Base-by-base conservation (phyloP, 2,113 vertebrate genomes). In the Reinhardtius hippoglossoides region DNA sequence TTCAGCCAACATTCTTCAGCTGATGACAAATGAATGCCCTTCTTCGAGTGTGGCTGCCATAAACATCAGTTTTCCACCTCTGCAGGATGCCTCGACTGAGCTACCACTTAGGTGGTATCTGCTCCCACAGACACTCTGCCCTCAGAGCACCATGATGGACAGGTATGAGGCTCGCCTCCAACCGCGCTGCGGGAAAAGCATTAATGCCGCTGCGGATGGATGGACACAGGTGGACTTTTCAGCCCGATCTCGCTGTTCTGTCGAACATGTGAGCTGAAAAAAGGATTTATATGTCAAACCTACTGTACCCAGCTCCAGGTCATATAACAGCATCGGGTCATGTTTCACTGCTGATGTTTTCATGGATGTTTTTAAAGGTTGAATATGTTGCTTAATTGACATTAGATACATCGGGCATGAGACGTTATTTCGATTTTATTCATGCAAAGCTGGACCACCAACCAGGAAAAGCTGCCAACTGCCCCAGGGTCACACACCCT, bases 11-110 rank as follows among this genome's bases (percentile, higher is more conserved):
- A 59, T 86, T 86, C 77, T 56, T 72, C 67, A 27, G 31, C 57
- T 42, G 76, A 75, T 89, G 89, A 90, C 76, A 57, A 89, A 93
- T 88, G 81, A 82, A 81, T 69, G 83, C 67, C 85, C 76, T 63
- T 85, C 83, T 82, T 35, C 3, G 64, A 87, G 82, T 26, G 20
- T 63, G 75, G 83, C 85, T 62, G 76, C 85, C 83, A 74, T 84
- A 80, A 90, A 88, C 81, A 91, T 91, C 84, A 81, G 83, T 78
- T 83, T 63, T 77, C 80, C 72, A 37, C 35, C 84, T 78, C 84
- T 62, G 80, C 44, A 63, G 85, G 86, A 81, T 1, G 37, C 58
- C 63, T 61, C 14, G 23, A 79, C 86, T 85, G 80, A 85, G 80
- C 78, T 88, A 87, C 65, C 62, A 59, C 73, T 86, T 76, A 83